Percentiles rank a stretch among this genome's conserved stretches.
Conservation (phyloP, 2,888 invertebrate genomes). For the Amphiduros pacificus region DNA sequence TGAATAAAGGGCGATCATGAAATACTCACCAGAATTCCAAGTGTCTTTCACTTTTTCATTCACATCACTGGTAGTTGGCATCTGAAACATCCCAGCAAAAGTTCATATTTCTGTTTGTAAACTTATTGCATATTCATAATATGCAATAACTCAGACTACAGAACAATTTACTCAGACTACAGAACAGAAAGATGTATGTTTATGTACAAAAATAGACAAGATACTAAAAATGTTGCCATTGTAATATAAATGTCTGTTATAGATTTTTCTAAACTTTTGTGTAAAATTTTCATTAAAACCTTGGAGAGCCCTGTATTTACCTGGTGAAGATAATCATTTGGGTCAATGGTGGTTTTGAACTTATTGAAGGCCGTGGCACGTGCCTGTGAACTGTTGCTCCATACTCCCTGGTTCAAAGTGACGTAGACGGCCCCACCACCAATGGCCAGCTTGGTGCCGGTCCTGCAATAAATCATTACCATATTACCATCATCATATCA, state of each 20-base stretch:
- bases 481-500: too few species aligned
- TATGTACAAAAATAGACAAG: neutral
- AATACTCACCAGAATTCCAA: neutral
- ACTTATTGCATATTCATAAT: too few species aligned
- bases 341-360: too few species aligned
- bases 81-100: neutral
- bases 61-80: neutral
- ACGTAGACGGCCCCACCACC: conserved; percentile 35
- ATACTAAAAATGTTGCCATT: neutral
- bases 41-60: neutral
- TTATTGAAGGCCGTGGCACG: conserved; percentile 21
- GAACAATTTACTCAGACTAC: too few species aligned
- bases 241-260: neutral
- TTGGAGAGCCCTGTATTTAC: too few species aligned
- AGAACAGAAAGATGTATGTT: neutral
- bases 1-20: too few species aligned
- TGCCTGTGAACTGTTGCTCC: conserved; percentile 30
- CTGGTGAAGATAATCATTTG: too few species aligned
- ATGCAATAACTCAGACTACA: too few species aligned
- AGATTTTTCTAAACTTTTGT: too few species aligned
- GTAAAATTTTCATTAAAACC: too few species aligned
- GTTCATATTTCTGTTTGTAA: neutral
- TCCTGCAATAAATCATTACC: conserved; percentile 28
- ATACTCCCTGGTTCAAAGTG: conserved; percentile 35
- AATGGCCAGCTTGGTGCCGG: conserved; percentile 28